A percentile compares a stretch with the other conserved stretches of the same genome.
Evolutionary conservation across 35 echinoderm and acorn worm genomes (phyloP).

Genomic region (Ophioderma brevispina): DNA sequence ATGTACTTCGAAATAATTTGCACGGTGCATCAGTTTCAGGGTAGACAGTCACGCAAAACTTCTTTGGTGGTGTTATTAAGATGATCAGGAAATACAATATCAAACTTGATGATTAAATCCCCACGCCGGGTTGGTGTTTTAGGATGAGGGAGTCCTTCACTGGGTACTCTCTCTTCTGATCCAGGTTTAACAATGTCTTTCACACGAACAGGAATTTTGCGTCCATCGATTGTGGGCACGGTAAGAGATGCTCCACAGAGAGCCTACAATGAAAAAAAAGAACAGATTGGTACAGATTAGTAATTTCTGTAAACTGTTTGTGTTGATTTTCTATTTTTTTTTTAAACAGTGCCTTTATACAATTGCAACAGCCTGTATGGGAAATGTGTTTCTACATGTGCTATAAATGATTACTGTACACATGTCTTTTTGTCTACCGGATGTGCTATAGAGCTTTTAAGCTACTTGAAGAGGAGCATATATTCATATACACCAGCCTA

Average conservation of each 20-base stretch:
- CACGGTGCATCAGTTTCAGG: too few relatives aligned
- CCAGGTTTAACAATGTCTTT: conserved; percentile 89
- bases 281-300: neutral
- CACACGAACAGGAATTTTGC: conserved; percentile 69
- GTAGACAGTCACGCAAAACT: conserved; percentile 78
- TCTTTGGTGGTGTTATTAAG: conserved; percentile 79
- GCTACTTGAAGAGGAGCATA: too few relatives aligned
- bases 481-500: too few relatives aligned
- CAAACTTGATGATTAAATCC: conserved; percentile 89
- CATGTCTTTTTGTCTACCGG: too few relatives aligned
- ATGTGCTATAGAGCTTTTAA: too few relatives aligned
- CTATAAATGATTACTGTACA: too few relatives aligned
- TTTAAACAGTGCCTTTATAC: too few relatives aligned
- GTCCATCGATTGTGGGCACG: conserved; percentile 89
- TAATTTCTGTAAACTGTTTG: too few relatives aligned
- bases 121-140: conserved; percentile 81
- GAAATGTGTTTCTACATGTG: too few relatives aligned
- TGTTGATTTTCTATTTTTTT: too few relatives aligned
- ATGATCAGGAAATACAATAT: conserved; percentile 90
- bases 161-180: conserved; percentile 68
- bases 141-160: conserved; percentile 88
- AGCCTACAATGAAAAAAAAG: conserved; percentile 58
- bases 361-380: too few relatives aligned
- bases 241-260: conserved; percentile 72
- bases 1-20: too few relatives aligned